Base-by-base conservation (phyloP, 2,797 vertebrate species). In the Hippoglossus hippoglossus region DNA sequence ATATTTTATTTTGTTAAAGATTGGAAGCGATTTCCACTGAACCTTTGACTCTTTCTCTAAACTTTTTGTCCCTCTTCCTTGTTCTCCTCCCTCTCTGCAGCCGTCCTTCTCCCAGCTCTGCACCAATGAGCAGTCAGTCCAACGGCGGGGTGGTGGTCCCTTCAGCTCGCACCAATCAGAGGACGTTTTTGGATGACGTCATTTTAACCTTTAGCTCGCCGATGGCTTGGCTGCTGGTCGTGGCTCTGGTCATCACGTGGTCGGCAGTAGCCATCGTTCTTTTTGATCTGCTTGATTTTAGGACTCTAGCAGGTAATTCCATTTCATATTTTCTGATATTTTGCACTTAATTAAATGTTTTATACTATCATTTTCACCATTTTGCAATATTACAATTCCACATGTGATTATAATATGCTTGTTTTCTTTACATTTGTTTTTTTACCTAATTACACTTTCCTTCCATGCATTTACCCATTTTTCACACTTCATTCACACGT, bases 221-320 rank as follows among this genome's bases (percentile, higher is more conserved):
- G 0, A 95, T 97, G 87, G 97, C 97, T 82, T 99, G 98, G 98
- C 90, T 99, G 75, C 95, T 99, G 75, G 95, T 99, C 8, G 84
- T 96, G 65, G 98, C 98, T 39, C 94, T 99, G 81, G 88, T 99
- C 79, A 85, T 99, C 80, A 99, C 98, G 1, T 99, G 98, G 98
- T 96, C 96, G 18, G 97, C 95, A 49, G 98, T 99, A 26, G 97
- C 97, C 52, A 91, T 99, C 11, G 96, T 99, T 31, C 94, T 99
- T 91, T 98, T 99, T 80, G 98, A 99, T 79, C 92, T 99, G 77
- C 95, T 99, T 39, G 97, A 99, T 89, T 96, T 96, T 85, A 96
- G 94, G 87, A 94, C 81, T 46, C 91, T 98, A 53, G 91, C 96
- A 95, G 98, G 98, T 99, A 96, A 89, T 46, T 15, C 44, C 21